Base-by-base conservation (phyloP, 2,888 invertebrate species). In the Leucophora obtusa region DNA sequence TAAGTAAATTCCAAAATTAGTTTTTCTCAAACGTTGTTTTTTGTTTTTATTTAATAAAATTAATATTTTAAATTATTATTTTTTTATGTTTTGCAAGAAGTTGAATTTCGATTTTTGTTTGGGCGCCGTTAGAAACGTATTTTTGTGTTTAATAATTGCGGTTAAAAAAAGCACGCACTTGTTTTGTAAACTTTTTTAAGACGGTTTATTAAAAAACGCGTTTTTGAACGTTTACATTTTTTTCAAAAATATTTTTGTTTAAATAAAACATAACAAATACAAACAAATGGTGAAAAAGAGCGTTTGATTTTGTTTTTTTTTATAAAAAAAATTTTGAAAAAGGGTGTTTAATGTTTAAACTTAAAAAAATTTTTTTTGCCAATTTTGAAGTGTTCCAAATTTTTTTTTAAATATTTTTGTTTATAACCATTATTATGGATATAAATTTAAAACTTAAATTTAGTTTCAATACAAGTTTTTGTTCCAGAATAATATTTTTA, bases 91-190 rank as follows among this genome's bases (percentile, higher is more conserved):
- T 87, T 87, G 88, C 91, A 91, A 91, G 91, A 91, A 91, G 91
- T 91, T 91, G 91, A 91, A 89, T 90, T 91, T 91, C 91, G 91
- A 91, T 91, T 91, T 91, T 91, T 91, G 91, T 91, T 90, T 90
- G 91, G 91, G 90, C 89, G 90, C 90, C 87, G 90, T 89, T 89
- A 87, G 86, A 87, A 89, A 88, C 89, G 90, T 82, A 58, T 50
- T 65, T 72, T 73, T 68, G 59, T 58, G 43, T 70, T 71, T 43
- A 24, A 71, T 71, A 80, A 35, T 68, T 50, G 66, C 70, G 58
- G 69, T 72, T 66, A 70, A 73, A 53, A 62, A 58, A 58, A 68
- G 69, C 51, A 79, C 76, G 79, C 73, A 82, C 73, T 79, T 73
- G 73, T 79, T 71, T 76, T 60, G 65, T 62, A 59, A 82, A 77